Evolutionary conservation across 1,140 invertebrate genomes (phyloP), one percentile per base, ranked within the genome.

Genomic region (Calephelis nemesis): DNA sequence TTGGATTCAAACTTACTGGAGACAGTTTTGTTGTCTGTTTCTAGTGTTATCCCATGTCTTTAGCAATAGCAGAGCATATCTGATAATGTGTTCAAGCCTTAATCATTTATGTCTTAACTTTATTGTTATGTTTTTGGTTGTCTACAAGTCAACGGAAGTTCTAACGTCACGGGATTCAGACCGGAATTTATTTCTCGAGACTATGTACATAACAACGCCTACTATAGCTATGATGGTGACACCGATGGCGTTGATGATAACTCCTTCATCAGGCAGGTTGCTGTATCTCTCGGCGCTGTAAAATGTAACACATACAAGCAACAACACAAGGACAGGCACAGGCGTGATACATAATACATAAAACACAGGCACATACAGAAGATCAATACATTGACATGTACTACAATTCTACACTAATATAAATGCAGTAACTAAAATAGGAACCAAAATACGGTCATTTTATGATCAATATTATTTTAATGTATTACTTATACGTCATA

Each of bases 241-340:
- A 30, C 95, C 96, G 74, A 97, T 93, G 7, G 94, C 93, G 87
- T 96, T 97, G 80, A 96, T 93, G 70, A 97, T 94, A 67, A 96
- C 94, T 7, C 93, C 95, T 87, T 97, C 95, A 74, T 95, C 93
- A 50, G 92, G 92, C 83, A 94, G 92, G 70, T 93, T 84, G 75
- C 93, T 92, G 87, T 96, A 96, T 65, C 86, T 79, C 73, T 93
- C 89, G 58, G 88, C 84, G 75, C 94, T 95, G 93, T 76, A 85
- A 78, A 90, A 84, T 81, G 77, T 74, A 70, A 81, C 76, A 85
- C 79, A 74, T 84, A 83, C 84, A 85, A 83, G 80, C 84, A 73
- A 79, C 74, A 84, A 79, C 74, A 84, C 74, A 77, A 74, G 47
- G 47, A 75, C 70, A 78, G 39, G 72, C 75, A 77, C 42, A 72